Conservation (phyloP, 2,113 vertebrate species). For the Prochilodus magdalenae region DNA sequence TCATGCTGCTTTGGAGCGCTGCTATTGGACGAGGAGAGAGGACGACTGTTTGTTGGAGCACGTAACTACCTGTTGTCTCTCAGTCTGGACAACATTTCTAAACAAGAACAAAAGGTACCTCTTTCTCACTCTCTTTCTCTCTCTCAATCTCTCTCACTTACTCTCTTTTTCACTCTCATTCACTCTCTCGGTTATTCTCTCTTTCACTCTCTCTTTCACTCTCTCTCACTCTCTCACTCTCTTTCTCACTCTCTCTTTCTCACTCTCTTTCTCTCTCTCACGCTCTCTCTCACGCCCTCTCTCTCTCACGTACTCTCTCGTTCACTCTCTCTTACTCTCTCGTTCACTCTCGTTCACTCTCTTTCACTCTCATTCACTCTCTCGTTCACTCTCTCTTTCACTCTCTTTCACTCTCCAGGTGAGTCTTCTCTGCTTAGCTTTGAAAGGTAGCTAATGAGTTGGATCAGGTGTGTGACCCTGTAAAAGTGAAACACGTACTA, state of each 20-base stretch:
- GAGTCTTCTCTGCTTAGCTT: not conserved
- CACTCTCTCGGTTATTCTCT: too few species aligned
- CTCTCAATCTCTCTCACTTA: not conserved
- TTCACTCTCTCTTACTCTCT: not conserved
- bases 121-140: conserved; percentile 1
- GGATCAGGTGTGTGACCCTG: not conserved
- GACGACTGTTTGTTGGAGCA: conserved; percentile 90
- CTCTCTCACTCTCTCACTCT: not conserved
- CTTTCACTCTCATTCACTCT: not conserved
- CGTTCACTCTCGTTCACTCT: not conserved
- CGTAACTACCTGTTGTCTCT: conserved; percentile 93
- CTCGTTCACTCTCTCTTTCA: too few species aligned
- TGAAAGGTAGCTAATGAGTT: conserved; percentile 13
- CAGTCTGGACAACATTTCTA: conserved; percentile 92
- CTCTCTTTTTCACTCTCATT: not conserved
- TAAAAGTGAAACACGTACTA: too few species aligned
- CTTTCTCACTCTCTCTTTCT: too few species aligned
- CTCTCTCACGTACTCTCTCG: too few species aligned
- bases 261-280: too few species aligned
- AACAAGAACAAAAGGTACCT: conserved; percentile 87
- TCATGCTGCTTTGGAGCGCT: conserved; percentile 92
- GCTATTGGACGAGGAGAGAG: conserved; percentile 91
- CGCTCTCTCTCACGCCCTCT: conserved; percentile 4
- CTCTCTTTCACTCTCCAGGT: too few species aligned
- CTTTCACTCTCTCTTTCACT: too few species aligned